Evolutionary conservation across 2,113 vertebrate species (phyloP).

Genomic region (Malurus alboscapulatus): DNA sequence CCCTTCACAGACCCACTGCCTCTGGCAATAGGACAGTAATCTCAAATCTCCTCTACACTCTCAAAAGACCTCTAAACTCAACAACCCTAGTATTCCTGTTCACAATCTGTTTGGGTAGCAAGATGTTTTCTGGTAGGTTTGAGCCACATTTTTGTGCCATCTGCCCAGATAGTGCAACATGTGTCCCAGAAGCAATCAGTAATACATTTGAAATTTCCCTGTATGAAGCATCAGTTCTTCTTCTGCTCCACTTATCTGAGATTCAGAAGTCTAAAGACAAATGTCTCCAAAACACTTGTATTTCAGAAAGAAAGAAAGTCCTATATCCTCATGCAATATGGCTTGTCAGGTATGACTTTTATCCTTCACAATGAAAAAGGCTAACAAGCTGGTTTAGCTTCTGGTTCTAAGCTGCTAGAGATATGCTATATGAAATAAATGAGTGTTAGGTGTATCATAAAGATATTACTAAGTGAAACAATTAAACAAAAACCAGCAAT

Average conservation of each 20-base stretch:
- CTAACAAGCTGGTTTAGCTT: neutral
- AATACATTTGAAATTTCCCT: neutral
- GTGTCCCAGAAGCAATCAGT: neutral
- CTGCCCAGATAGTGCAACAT: neutral
- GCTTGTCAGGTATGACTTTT: neutral
- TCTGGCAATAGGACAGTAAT: neutral
- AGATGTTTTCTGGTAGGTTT: neutral
- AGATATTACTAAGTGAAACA: neutral
- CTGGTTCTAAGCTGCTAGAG: neutral
- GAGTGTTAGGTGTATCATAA: neutral
- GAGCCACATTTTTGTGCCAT: neutral
- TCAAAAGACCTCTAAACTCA: neutral
- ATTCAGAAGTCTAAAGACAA: neutral
- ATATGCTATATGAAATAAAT: neutral
- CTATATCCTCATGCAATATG: neutral
- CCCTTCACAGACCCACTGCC: neutral
- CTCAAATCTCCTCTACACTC: neutral
- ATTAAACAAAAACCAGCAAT: rapidly evolving
- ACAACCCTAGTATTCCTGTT: neutral
- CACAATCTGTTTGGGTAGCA: neutral
- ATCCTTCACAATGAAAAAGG: neutral
- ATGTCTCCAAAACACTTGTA: neutral
- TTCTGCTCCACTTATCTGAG: neutral
- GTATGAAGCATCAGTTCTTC: neutral
- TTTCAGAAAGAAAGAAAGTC: neutral